Evolutionary conservation across 2,888 invertebrate species (phyloP).

Genomic region (Phrixothrix hirtus): DNA sequence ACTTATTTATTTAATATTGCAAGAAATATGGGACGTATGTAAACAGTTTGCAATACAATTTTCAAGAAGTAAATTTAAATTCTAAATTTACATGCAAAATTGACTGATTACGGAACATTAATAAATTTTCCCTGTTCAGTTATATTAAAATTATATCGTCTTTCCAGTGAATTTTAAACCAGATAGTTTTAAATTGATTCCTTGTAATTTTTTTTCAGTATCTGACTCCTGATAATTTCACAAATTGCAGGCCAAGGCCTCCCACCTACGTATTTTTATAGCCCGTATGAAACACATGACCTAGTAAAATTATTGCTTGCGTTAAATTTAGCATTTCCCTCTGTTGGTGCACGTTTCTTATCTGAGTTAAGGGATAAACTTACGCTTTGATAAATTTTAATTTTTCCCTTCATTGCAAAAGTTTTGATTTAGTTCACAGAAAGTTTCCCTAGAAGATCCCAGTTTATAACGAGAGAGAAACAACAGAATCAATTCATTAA

Average conservation of each 20-base stretch:
- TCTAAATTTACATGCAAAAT: no score
- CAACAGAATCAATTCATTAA: conserved; percentile 20
- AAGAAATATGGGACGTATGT: no score
- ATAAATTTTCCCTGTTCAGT: no score
- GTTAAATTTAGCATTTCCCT: conserved; percentile 1
- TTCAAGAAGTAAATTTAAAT: no score
- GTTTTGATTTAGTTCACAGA: not conserved
- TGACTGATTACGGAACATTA: no score
- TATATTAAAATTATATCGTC: no score
- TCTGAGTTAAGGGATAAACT: conserved; percentile 1
- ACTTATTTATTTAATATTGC: no score
- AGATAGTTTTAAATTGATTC: no score
- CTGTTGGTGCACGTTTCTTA: not conserved
- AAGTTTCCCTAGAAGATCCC: not conserved
- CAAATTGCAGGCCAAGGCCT: conserved; percentile 14
- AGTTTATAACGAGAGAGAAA: conserved; percentile 1
- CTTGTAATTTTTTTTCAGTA: no score
- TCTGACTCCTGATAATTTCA: not conserved
- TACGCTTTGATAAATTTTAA: conserved; percentile 11
- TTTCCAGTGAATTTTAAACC: no score
- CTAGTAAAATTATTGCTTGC: conserved; percentile 5
- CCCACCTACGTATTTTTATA: conserved; percentile 14
- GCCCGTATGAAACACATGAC: conserved; percentile 11
- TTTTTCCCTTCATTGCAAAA: not conserved
- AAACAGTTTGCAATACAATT: no score